Evolutionary conservation across 2,888 invertebrate genomes (phyloP).

Genomic region (Actias luna): DNA sequence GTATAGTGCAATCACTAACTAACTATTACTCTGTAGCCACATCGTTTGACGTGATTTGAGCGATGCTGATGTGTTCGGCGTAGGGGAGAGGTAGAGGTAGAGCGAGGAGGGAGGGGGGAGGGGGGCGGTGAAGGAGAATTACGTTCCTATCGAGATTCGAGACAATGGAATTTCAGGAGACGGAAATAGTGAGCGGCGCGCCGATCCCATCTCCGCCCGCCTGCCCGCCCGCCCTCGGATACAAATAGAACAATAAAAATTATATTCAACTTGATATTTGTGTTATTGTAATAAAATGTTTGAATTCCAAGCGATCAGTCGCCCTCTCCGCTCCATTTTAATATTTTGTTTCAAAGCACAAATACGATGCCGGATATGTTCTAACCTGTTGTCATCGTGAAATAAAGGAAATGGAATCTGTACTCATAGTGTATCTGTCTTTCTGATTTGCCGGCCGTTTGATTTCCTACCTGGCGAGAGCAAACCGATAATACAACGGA

Average conservation of each 20-base stretch:
- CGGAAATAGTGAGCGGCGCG: conserved; percentile 6
- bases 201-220: no score
- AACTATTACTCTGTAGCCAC: no score
- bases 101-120: neutral
- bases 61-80: no score
- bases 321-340: neutral
- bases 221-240: neutral
- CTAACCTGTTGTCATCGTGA: neutral
- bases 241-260: neutral
- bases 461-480: no score
- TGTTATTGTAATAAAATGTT: neutral
- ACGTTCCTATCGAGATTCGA: neutral
- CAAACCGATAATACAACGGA: no score
- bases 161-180: conserved; percentile 13
- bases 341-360: neutral
- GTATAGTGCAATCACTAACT: no score
- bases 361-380: neutral
- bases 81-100: neutral
- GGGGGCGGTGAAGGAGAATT: neutral
- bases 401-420: no score
- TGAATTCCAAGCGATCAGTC: neutral
- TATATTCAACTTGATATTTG: conserved; percentile 1
- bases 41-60: no score
- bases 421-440: no score
- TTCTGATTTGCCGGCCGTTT: no score